Evolutionary conservation across 92 coral and sea anemone species (phyloP).

Genomic region (Paramuricea clavata): DNA sequence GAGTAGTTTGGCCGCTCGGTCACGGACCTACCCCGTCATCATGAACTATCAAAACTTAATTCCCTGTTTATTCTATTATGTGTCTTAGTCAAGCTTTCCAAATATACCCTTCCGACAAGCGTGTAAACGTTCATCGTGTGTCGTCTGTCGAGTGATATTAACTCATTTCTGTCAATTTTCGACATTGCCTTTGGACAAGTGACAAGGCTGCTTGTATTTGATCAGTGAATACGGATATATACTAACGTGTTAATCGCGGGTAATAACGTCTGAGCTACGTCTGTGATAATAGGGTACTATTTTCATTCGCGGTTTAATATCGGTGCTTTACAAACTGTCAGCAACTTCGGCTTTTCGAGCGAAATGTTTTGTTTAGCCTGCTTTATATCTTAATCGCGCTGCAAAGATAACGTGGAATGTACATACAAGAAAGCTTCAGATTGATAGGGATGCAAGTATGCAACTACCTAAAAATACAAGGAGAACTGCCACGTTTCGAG

Average conservation of each 20-base stretch:
- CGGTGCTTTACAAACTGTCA: conserved; percentile 3
- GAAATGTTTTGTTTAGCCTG: neutral
- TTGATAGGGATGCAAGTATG: too few relatives aligned
- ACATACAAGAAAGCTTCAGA: too few relatives aligned
- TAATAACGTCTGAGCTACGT: conserved; percentile 9
- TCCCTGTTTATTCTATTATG: neutral
- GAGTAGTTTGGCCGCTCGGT: too few relatives aligned
- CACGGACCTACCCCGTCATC: neutral
- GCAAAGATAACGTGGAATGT: neutral
- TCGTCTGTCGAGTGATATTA: conserved; percentile 17
- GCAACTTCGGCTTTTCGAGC: neutral
- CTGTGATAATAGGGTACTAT: neutral
- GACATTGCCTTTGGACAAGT: conserved; percentile 15
- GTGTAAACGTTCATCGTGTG: conserved; percentile 1
- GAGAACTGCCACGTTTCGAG: too few relatives aligned
- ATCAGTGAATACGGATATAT: conserved; percentile 4
- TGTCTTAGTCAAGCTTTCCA: neutral
- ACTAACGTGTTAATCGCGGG: neutral
- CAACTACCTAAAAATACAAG: too few relatives aligned
- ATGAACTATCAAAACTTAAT: neutral
- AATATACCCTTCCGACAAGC: neutral
- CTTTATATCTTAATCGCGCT: neutral
- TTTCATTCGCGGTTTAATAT: conserved; percentile 3
- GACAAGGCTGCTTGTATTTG: neutral
- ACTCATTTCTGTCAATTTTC: conserved; percentile 20